Conservation (phyloP, 2,113 vertebrate species). For the Pygoscelis adeliae region DNA sequence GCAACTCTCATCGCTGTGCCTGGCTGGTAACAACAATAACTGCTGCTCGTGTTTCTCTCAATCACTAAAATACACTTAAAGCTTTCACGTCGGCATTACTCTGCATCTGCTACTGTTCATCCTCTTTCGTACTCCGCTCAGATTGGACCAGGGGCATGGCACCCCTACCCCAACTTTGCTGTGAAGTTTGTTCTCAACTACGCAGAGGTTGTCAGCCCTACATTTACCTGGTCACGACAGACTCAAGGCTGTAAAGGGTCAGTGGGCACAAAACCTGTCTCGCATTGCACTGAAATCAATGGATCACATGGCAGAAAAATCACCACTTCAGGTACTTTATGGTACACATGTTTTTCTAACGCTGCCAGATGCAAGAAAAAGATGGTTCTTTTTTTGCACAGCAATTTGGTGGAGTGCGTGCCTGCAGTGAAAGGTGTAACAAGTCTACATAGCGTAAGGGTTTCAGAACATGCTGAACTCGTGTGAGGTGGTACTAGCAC, state of each 20-base stretch:
- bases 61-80: neutral
- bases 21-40: neutral
- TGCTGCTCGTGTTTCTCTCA: neutral
- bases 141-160: neutral
- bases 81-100: neutral
- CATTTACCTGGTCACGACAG: neutral
- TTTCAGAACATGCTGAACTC: neutral
- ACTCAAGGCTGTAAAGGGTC: neutral
- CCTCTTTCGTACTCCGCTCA: neutral
- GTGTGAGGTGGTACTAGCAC: neutral
- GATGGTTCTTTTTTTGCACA: rapidly evolving
- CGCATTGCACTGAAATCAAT: neutral
- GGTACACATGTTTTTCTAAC: neutral
- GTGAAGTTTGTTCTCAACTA: neutral
- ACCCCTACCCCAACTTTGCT: neutral
- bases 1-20: neutral
- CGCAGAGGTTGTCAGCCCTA: neutral
- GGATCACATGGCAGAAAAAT: neutral
- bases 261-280: neutral
- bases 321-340: neutral
- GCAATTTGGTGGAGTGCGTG: neutral
- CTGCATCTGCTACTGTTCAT: neutral
- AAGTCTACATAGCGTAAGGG: neutral
- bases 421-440: neutral
- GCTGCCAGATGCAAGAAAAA: neutral